Conservation (phyloP, 1,140 invertebrate genomes). For the Halesus radiatus region DNA sequence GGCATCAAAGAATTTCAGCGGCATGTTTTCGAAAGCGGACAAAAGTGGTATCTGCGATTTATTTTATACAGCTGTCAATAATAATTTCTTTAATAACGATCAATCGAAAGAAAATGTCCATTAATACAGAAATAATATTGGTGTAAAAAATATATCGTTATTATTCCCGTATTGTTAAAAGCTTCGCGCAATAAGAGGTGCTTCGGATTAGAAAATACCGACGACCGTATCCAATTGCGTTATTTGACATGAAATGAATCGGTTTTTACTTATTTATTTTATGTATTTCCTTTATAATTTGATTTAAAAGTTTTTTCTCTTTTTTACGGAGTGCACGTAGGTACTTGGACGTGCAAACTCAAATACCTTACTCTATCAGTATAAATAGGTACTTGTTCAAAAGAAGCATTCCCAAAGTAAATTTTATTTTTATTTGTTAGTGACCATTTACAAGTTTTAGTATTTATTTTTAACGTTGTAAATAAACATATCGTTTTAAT, state of each 20-base stretch:
- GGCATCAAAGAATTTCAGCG: background rate
- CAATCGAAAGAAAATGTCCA: background rate
- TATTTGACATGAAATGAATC: background rate
- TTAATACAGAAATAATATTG: background rate
- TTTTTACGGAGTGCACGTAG: background rate
- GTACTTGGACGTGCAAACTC: background rate
- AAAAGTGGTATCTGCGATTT: background rate
- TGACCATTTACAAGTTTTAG: background rate
- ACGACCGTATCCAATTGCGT: constrained; percentile 7
- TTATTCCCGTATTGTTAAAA: background rate
- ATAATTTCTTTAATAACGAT: constrained; percentile 5
- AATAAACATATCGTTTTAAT: too few relatives aligned
- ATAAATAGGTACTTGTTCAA: background rate
- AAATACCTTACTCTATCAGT: background rate
- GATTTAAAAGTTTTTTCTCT: background rate
- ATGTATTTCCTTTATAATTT: background rate
- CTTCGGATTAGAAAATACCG: constrained; percentile 20
- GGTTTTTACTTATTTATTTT: background rate
- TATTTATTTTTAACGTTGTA: too few relatives aligned
- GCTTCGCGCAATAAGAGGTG: background rate
- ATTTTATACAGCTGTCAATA: background rate
- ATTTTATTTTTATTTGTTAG: background rate
- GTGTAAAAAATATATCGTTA: background rate
- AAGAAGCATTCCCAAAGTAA: background rate
- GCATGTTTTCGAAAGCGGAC: constrained; percentile 11